Evolutionary conservation across 2,888 invertebrate genomes (phyloP), one percentile per base, ranked within the genome.

Genomic region (Didymodactylos carnosus): DNA sequence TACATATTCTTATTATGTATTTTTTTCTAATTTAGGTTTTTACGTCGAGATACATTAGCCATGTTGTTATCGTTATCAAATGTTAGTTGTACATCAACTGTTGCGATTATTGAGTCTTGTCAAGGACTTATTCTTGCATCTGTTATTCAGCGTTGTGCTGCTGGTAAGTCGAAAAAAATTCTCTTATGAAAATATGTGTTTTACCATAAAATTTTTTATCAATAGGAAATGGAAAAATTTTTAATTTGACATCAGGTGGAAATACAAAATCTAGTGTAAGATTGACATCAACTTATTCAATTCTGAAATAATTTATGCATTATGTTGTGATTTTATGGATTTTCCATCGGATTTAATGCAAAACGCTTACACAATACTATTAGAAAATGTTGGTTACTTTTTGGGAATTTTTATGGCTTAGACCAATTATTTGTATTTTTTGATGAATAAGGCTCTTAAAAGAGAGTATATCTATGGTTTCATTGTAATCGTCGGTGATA

Each of bases 11-110:
- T 71, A 8, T 43, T 25, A 70, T 62, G 23, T n/a, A n/a, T n/a
- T n/a, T n/a, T n/a, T n/a, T n/a, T n/a, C n/a, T n/a, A n/a, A n/a
- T n/a, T n/a, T 79, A 85, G 85, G 81, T 88, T 89, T 76, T 85
- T 95, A 70, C 86, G 97, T 43, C 86, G 89, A 77, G 97, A 98
- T 80, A 89, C 92, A 2, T 83, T 98, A 40, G 90, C 93, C 0
- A 94, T 94, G 83, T 88, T 97, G 35, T 85, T 94, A 70, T 88
- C 90, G 0, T 88, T 89, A 78, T 87, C 89, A 0, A 92, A 94
- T 79, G 86, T 95, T 13, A 89, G 89, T 79, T 87, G 89, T 0
- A 88, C 82, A 41, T 79, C 79, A 69, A 81, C 80, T 75, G 79
- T 84, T 39, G 84, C 93, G 74, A 83, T 95, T 2, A 92, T 92